A percentile compares a stretch with the other conserved stretches of the same genome.
phyloP scores from a whole-genome alignment of 2,888 invertebrate genomes.

The Apamea epomidion region DNA sequence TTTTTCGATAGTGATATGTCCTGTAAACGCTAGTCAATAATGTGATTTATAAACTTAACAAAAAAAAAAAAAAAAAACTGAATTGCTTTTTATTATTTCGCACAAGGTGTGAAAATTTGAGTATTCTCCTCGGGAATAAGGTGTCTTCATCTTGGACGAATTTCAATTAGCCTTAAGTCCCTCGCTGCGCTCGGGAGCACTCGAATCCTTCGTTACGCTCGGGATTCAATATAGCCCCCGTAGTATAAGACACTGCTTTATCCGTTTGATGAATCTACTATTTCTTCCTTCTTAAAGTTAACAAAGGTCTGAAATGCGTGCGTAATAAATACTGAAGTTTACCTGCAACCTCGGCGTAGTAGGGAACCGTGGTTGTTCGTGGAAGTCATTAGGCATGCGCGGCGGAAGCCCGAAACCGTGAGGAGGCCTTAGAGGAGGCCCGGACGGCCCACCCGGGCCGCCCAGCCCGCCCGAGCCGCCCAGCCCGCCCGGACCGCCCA shows the following conservation, averaged over 20 bases:
- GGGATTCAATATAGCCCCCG: background rate
- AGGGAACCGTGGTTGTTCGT: slow-evolving; percentile 78
- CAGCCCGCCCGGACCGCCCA: slow-evolving; percentile 26
- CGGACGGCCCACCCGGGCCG: slow-evolving; percentile 26
- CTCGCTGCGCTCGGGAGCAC: background rate
- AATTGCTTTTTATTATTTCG: no score
- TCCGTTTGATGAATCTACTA: background rate
- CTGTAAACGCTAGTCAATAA: no score
- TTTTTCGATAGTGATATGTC: background rate
- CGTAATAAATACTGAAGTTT: slow-evolving; percentile 4
- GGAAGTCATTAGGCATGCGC: slow-evolving; percentile 66
- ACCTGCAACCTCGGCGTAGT: slow-evolving; percentile 80
- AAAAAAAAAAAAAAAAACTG: no score
- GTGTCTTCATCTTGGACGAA: background rate
- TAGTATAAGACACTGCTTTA: background rate
- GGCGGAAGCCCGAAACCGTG: slow-evolving; percentile 36
- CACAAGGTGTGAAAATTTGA: no score
- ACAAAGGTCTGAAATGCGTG: background rate
- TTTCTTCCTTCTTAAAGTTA: background rate
- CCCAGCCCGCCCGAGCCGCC: slow-evolving; percentile 14
- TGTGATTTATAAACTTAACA: no score
- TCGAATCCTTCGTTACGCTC: background rate
- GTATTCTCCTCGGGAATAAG: background rate
- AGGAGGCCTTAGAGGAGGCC: slow-evolving; percentile 20
- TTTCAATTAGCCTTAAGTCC: no score